phyloP scores from a whole-genome alignment of 2,888 invertebrate genomes.

The Dasysyrphus albostriatus region DNA sequence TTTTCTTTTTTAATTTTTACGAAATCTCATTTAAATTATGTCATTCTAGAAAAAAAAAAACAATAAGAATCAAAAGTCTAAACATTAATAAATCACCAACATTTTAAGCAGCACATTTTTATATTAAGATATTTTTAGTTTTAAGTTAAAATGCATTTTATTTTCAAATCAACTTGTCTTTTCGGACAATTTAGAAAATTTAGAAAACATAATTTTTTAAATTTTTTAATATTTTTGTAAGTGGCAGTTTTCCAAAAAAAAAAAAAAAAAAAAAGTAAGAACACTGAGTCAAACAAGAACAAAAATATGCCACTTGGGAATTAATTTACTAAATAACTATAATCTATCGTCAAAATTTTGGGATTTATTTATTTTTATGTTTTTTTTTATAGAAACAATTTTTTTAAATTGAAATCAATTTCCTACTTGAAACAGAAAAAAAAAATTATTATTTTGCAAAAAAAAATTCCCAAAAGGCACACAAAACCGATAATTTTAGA shows the following conservation, averaged over 20 bases:
- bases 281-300: constrained; percentile 20
- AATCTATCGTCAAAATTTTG: constrained; percentile 35
- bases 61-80: constrained; percentile 20
- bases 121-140: neutral
- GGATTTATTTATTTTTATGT: constrained; percentile 4
- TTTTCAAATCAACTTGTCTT: constrained; percentile 52
- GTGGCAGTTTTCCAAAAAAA: constrained; percentile 66
- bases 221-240: constrained; percentile 25
- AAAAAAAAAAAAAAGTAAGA: constrained; percentile 11
- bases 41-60: constrained; percentile 49
- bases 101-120: constrained; percentile 13
- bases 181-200: constrained; percentile 35
- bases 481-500: constrained; percentile 68
- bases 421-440: constrained; percentile 5
- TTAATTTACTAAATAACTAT: constrained; percentile 6
- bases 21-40: constrained; percentile 66
- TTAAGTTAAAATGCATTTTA: constrained; percentile 24
- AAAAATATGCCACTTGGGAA: neutral
- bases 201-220: constrained; percentile 26
- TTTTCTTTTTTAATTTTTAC: constrained; percentile 46
- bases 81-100: constrained; percentile 26
- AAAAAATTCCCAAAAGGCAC: constrained; percentile 40
- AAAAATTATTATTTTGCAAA: neutral
- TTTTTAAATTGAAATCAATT: constrained; percentile 1
- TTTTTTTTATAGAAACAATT: constrained; percentile 3